Percentiles rank a stretch among this genome's conserved stretches.
Evolutionary conservation across 2,113 vertebrate species (phyloP).

Genomic region (Grus americana): DNA sequence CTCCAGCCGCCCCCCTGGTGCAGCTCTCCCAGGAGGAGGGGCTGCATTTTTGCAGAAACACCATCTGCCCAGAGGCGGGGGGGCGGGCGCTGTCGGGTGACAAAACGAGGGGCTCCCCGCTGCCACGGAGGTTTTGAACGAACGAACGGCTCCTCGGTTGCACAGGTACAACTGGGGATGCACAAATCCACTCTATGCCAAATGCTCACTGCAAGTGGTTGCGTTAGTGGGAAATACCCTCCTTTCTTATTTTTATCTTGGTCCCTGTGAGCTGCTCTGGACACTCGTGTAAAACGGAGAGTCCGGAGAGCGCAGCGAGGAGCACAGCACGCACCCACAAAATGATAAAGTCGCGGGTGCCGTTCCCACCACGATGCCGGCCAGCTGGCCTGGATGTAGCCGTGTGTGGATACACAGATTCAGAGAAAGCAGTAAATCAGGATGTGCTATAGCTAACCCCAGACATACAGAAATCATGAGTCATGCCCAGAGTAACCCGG

Average conservation of each 20-base stretch:
- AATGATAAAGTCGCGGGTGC: rapidly evolving
- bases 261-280: not conserved
- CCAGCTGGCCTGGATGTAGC: not conserved
- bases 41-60: rapidly evolving
- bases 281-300: not conserved
- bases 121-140: not conserved
- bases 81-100: not conserved
- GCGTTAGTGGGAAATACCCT: not conserved
- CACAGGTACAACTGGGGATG: not conserved
- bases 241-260: not conserved
- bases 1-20: not conserved
- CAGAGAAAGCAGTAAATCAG: conserved; percentile 20
- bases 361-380: not conserved
- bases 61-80: not conserved
- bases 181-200: not conserved
- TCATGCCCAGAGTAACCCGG: not conserved
- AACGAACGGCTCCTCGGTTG: not conserved
- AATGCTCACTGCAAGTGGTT: not conserved
- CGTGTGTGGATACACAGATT: not conserved
- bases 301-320: not conserved
- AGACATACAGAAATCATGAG: conserved; percentile 20
- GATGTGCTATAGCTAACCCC: not conserved
- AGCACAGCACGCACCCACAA: not conserved
- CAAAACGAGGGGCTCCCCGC: not conserved
- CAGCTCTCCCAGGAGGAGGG: rapidly evolving